These are phyloP conservation scores for Phylloscopus trochilus DNA, from an alignment of 2,113 vertebrate genomes.

Conservation along the genomic window DNA sequence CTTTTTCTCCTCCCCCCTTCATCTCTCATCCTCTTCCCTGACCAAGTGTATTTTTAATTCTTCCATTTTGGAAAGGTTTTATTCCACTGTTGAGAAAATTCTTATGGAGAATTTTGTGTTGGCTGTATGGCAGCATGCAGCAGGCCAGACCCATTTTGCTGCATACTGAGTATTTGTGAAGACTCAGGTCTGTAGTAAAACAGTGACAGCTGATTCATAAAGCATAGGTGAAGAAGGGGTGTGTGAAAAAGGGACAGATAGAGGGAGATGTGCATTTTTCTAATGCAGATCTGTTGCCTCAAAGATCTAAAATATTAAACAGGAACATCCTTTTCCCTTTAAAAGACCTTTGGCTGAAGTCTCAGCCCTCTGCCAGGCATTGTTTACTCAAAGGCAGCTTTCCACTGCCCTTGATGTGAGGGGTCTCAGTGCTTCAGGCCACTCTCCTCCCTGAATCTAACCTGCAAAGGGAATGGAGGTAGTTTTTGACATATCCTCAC, in stretches of 20 bases:
- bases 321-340: not conserved
- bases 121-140: not conserved
- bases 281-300: not conserved
- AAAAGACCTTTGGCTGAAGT: not conserved
- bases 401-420: not conserved
- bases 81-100: not conserved
- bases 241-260: not conserved
- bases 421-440: not conserved
- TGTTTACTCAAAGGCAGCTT: not conserved
- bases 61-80: not conserved
- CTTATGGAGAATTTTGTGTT: not conserved
- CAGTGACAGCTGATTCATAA: not conserved
- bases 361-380: not conserved
- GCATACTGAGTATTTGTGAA: not conserved
- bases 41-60: conserved; percentile 1
- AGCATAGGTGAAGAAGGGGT: not conserved
- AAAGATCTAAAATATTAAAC: not conserved
- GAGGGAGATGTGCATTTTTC: not conserved
- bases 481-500: not conserved
- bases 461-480: not conserved
- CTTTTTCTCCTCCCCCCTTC: not conserved
- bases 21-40: not conserved
- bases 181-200: not conserved
- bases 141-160: not conserved
- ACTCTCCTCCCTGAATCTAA: not conserved